Base-by-base conservation (phyloP, 1,140 invertebrate genomes). In the Papilio dardanus region DNA sequence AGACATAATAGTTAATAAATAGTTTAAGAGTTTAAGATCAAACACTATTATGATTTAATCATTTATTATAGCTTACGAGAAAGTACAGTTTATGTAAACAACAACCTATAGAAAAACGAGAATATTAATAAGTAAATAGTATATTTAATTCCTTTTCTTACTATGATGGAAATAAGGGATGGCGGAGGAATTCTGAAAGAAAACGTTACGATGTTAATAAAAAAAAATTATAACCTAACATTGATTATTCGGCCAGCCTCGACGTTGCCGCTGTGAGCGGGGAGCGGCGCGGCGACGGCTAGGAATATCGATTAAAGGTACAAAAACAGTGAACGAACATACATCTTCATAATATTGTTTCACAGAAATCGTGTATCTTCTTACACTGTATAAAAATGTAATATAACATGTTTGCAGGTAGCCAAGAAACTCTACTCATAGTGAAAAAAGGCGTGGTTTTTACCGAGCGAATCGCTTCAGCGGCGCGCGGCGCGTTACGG, bases 81-180 rank as follows among this genome's bases (percentile, higher is more conserved):
- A 74, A 66, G 28, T 65, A 67, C 65, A 71, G n/a, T 83, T 62
- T 84, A 87, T 42, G 85, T 85, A 89, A 92, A 91, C 46, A 91
- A 65, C 67, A 90, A 66, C 81, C 81, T 81, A 74, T 89, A 92
- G 66, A 91, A 81, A 79, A 91, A 86, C 19, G 86, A 89, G 80
- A 91, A 92, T 24, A 92, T 62, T 31, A 89, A 71, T 80, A 91
- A 92, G 71, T 87, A 89, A 86, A 91, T 88, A 46, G 86, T 83
- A 31, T 78, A 85, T 78, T 90, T 91, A 31, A 92, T n/a, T 74
- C 83, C 88, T 80, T 86, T 90, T 33, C 69, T 66, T 19, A 92
- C 21, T 50, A 88, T 19, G 10, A 88, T 74, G 19, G 71, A 62
- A 79, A 85, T 85, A 24, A 76, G 74, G 19, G 90, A 85, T 46